Evolutionary conservation across 2,113 vertebrate genomes (phyloP), one percentile per base, ranked within the genome.

Genomic region (Cranoglanis bouderius): DNA sequence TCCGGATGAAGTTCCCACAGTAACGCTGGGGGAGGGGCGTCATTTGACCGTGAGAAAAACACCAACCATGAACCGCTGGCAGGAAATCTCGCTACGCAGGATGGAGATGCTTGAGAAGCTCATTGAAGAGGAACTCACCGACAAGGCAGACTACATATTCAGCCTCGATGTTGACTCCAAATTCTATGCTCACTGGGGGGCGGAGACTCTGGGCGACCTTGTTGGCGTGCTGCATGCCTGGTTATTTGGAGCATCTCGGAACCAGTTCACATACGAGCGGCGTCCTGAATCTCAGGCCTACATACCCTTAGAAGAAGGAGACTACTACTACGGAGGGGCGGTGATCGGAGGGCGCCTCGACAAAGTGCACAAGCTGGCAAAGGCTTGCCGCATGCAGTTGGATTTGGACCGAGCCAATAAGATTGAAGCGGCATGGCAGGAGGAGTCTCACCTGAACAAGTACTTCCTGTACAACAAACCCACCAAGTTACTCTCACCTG

Each of bases 261-360:
- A n/a, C 38, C 1, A 55, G 29, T 81, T 81, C n/a, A 32, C 49
- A 9, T 81, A 81, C n/a, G 78, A 81, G 18, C 51, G 78, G 0
- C 78, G 78, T 19, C 78, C 78, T 5, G 2, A 81, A 55, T 81
- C 78, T 55, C 78, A 81, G 16, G 78, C 78, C 7, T 81, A 35
- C 51, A 81, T 81, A 32, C 78, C 78, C 10, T 21, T 35, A 9
- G 51, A 35, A 3, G 77, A 53, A 81, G 78, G 78, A 55, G 78
- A 81, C 78, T 81, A 81, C 7, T 81, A 81, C 49, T 81, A 81
- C n/a, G 51, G 51, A 55, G 78, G 49, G 49, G 78, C 78, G 0
- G 51, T 55, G 78, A 21, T 81, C 2, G 78, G 78, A 32, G 78
- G 78, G 8, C 78, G 78, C 18, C 78, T 19, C 2, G 51, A 55